Evolutionary conservation across 2,797 vertebrate genomes (phyloP).

Genomic region (Neopelma chrysocephalum): DNA sequence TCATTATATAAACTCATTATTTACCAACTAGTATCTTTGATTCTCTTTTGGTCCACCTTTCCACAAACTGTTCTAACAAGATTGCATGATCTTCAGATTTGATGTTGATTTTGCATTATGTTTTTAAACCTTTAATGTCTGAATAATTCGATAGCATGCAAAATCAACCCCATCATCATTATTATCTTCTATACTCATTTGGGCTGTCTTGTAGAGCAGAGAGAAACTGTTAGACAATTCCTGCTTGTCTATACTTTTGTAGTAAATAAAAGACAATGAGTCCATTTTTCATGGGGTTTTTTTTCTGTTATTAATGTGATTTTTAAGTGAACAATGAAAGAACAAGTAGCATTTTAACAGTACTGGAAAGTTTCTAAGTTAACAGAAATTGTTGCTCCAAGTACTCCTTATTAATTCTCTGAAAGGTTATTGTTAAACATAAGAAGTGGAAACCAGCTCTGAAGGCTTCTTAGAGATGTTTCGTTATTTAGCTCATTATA

Average conservation of each 20-base stretch:
- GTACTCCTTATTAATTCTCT: neutral
- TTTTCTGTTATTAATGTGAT: neutral
- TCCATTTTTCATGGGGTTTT: neutral
- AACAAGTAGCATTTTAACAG: neutral
- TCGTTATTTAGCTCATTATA: neutral
- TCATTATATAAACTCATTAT: neutral
- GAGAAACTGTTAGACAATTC: neutral
- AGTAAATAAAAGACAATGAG: neutral
- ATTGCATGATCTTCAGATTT: neutral
- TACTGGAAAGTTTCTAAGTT: neutral
- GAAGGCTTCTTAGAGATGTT: neutral
- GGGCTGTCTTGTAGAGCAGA: neutral
- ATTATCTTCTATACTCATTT: neutral
- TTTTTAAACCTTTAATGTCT: neutral
- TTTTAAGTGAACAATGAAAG: neutral
- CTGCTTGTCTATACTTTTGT: neutral
- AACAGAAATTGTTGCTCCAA: neutral
- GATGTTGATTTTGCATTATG: neutral
- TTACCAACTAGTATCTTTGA: neutral
- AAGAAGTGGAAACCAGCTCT: neutral
- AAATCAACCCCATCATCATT: neutral
- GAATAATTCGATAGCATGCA: neutral
- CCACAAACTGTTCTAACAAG: neutral
- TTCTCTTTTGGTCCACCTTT: neutral
- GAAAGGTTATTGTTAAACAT: neutral